Conservation (phyloP, 1,140 invertebrate genomes). For the Microplitis demolitor region DNA sequence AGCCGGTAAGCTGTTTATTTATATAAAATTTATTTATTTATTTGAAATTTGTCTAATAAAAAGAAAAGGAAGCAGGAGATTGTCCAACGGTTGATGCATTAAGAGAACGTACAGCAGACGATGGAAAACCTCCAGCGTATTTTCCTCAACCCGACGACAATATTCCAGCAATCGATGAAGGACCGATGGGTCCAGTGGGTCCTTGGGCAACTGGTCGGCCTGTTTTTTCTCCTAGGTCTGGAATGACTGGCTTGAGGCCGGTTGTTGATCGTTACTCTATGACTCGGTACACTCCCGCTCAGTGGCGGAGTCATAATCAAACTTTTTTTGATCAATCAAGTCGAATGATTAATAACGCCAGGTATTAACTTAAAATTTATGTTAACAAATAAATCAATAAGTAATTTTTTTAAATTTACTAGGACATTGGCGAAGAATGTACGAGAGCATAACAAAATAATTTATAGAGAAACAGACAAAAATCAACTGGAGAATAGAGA, state of each 20-base stretch:
- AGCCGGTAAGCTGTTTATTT: not conserved
- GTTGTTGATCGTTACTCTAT: slow-evolving; percentile 76
- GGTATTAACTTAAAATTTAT: slow-evolving; percentile 9
- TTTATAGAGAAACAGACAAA: slow-evolving; percentile 68
- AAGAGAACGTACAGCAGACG: slow-evolving; percentile 2
- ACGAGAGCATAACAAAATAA: slow-evolving; percentile 65
- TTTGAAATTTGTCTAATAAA: not conserved
- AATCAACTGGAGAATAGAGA: slow-evolving; percentile 70
- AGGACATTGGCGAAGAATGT: slow-evolving; percentile 62
- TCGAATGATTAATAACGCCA: slow-evolving; percentile 32
- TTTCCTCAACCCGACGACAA: slow-evolving; percentile 63
- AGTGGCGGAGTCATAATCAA: slow-evolving; percentile 72
- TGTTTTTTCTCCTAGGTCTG: slow-evolving; percentile 70
- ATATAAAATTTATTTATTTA: not conserved
- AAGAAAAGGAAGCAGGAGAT: not conserved
- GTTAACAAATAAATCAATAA: not conserved
- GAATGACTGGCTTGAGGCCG: slow-evolving; percentile 72
- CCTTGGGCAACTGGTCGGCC: slow-evolving; percentile 73
- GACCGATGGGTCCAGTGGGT: slow-evolving; percentile 62
- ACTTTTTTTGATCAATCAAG: slow-evolving; percentile 62
- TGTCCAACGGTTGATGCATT: slow-evolving; percentile 25
- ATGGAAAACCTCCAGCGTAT: slow-evolving; percentile 52
- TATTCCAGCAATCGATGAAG: slow-evolving; percentile 52
- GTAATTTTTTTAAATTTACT: not conserved
- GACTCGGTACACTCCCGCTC: slow-evolving; percentile 69